Conservation (phyloP, 2,888 invertebrate genomes). For the Eilema depressum region DNA sequence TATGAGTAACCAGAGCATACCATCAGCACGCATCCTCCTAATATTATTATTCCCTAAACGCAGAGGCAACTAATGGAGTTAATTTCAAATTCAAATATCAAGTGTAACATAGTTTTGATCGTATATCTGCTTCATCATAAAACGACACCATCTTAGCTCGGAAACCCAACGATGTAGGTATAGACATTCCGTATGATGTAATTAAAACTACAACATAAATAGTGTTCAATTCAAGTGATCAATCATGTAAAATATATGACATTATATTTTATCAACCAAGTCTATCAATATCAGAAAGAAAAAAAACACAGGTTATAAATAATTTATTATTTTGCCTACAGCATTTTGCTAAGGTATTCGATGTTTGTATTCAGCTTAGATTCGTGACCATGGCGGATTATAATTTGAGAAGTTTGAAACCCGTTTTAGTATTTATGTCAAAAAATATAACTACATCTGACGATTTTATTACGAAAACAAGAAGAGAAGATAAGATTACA, state of each 20-base stretch:
- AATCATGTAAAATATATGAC: constrained; percentile 1
- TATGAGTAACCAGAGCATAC: not conserved
- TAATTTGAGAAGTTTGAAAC: not conserved
- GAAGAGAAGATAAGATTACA: not conserved
- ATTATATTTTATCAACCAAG: constrained; percentile 5
- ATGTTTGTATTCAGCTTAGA: not conserved
- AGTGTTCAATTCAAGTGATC: not conserved
- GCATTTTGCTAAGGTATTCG: not conserved
- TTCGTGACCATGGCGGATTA: not conserved
- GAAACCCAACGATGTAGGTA: not conserved
- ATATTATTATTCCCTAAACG: not conserved
- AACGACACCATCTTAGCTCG: not conserved
- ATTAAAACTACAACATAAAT: not conserved
- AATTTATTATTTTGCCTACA: not conserved
- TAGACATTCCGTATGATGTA: not conserved
- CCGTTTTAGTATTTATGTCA: not conserved
- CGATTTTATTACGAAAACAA: not conserved
- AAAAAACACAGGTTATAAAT: not conserved
- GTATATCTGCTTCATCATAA: not conserved
- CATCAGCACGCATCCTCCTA: too few species aligned
- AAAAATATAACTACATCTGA: not conserved
- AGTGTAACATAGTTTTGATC: not conserved
- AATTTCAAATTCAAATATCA: too few species aligned
- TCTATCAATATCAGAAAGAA: not conserved
- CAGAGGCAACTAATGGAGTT: not conserved